A percentile compares a stretch with the other conserved stretches of the same genome.
Evolutionary conservation across 2,888 invertebrate genomes (phyloP).

Genomic region (Noctua comes): DNA sequence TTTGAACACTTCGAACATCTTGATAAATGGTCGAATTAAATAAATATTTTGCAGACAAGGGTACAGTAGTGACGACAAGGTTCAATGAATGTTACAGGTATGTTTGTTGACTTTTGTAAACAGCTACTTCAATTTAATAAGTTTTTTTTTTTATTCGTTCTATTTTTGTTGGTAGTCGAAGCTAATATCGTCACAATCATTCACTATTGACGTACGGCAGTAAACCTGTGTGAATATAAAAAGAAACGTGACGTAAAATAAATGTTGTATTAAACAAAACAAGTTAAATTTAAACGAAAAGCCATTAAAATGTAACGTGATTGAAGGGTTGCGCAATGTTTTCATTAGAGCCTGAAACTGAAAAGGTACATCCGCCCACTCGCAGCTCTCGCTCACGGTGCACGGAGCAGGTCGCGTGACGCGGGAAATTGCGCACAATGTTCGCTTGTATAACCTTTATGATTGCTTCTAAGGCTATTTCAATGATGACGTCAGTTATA

Average conservation of each 20-base stretch:
- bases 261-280: constrained; percentile 12
- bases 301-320: constrained; percentile 33
- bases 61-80: constrained; percentile 9
- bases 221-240: constrained; percentile 22
- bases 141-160: not conserved
- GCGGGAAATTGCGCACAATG: constrained; percentile 71
- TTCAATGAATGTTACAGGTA: constrained; percentile 15
- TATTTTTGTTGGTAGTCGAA: not conserved
- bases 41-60: constrained; percentile 39
- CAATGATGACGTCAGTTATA: constrained; percentile 61
- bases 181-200: constrained; percentile 21
- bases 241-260: constrained; percentile 20
- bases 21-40: constrained; percentile 21
- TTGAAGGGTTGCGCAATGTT: constrained; percentile 56
- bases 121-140: not conserved
- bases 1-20: constrained; percentile 13
- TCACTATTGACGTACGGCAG: constrained; percentile 17
- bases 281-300: constrained; percentile 31
- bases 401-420: constrained; percentile 68
- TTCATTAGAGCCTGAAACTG: constrained; percentile 62
- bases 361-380: constrained; percentile 59
- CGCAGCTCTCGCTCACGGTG: constrained; percentile 33
- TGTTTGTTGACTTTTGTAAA: constrained; percentile 1
- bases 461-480: constrained; percentile 61
- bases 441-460: constrained; percentile 60